Percentiles rank a stretch among this genome's conserved stretches.
phyloP scores from a whole-genome alignment of 2,888 invertebrate species.

The Himalopsyche japonica region DNA sequence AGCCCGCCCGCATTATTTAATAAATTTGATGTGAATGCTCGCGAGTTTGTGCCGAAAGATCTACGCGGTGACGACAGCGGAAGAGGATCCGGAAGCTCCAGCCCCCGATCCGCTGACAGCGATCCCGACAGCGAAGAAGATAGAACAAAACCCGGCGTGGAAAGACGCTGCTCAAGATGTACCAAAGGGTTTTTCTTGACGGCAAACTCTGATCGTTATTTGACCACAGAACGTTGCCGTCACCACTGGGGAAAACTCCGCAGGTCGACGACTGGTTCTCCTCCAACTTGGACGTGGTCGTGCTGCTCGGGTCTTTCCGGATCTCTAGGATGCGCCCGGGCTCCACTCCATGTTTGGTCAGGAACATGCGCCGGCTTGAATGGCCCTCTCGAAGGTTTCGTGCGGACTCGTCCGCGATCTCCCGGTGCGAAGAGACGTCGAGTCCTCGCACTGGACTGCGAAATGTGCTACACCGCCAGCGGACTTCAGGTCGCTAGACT shows the following conservation, averaged over 20 bases:
- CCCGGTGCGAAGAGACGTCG: constrained; percentile 49
- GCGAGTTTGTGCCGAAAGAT: constrained; percentile 65
- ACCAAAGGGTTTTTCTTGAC: constrained; percentile 71
- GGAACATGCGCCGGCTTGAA: constrained; percentile 72
- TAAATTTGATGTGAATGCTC: constrained; percentile 67
- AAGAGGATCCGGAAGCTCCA: constrained; percentile 59
- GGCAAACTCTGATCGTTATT: constrained; percentile 68
- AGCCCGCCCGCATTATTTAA: constrained; percentile 52
- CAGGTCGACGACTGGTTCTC: constrained; percentile 45
- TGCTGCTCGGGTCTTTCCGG: constrained; percentile 65
- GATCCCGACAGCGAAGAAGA: constrained; percentile 57
- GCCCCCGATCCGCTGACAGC: constrained; percentile 55
- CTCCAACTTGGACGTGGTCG: constrained; percentile 50
- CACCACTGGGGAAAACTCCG: constrained; percentile 90
- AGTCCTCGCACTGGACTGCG: constrained; percentile 90
- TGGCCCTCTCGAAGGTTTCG: constrained; percentile 72
- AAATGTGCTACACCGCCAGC: constrained; percentile 91
- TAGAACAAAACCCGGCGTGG: constrained; percentile 45
- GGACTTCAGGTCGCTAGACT: constrained; percentile 89
- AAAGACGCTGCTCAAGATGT: constrained; percentile 74
- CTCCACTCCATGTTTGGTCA: constrained; percentile 76
- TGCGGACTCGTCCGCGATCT: constrained; percentile 60
- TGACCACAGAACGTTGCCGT: constrained; percentile 73
- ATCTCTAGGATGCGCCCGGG: constrained; percentile 67
- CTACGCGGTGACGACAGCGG: constrained; percentile 57